These are phyloP conservation scores for Muscidifurax raptorellus DNA, from an alignment of 1,140 invertebrate species.

Conservation along the genomic window DNA sequence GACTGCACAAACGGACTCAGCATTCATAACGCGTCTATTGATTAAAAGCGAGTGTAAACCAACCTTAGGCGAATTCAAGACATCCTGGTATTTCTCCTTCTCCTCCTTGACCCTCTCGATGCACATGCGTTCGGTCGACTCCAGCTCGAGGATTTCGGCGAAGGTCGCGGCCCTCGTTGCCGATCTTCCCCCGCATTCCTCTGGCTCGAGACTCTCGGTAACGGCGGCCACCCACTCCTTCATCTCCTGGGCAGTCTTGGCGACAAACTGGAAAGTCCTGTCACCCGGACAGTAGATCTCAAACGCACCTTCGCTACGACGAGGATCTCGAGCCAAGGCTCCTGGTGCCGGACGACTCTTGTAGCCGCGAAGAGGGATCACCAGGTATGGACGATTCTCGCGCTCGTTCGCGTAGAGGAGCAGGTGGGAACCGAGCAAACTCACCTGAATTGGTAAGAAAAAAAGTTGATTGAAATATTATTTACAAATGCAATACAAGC, in stretches of 20 bases:
- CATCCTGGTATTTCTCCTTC: constrained; percentile 43
- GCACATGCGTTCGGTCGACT: constrained; percentile 34
- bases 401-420: constrained; percentile 66
- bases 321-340: constrained; percentile 58
- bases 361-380: constrained; percentile 65
- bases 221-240: constrained; percentile 67
- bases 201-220: constrained; percentile 46
- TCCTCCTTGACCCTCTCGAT: constrained; percentile 42
- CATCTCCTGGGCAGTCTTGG: constrained; percentile 66
- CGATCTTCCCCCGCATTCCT: constrained; percentile 46
- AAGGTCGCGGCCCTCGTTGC: constrained; percentile 19
- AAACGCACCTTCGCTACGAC: constrained; percentile 66
- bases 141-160: constrained; percentile 41
- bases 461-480: too few species aligned
- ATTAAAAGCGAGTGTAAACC: not conserved
- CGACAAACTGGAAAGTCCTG: constrained; percentile 66
- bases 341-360: constrained; percentile 63
- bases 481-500: too few species aligned
- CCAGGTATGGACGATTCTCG: constrained; percentile 60
- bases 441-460: constrained; percentile 51
- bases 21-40: not conserved
- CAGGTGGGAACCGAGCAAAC: constrained; percentile 65
- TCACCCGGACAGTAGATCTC: constrained; percentile 68
- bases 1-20: not conserved
- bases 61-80: constrained; percentile 36